These are phyloP conservation scores for Malurus elegans DNA, from an alignment of 2,113 vertebrate genomes.

Conservation along the genomic window DNA sequence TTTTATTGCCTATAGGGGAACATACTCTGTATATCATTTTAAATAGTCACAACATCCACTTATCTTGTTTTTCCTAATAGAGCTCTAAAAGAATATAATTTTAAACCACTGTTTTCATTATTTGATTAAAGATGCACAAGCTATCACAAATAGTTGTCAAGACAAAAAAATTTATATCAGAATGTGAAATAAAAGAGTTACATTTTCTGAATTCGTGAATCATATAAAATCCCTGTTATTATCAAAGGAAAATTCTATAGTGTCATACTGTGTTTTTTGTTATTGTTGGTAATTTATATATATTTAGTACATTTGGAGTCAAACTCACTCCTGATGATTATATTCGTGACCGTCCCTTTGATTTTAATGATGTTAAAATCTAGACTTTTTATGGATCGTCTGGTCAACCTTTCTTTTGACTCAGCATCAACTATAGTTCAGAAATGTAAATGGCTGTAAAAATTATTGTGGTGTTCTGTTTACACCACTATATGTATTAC, in stretches of 20 bases:
- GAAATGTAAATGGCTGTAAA: background rate
- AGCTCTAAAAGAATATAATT: background rate
- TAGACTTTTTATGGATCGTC: background rate
- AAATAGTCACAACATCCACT: slow-evolving; percentile 71
- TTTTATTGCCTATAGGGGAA: slow-evolving; percentile 78
- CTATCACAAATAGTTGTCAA: slow-evolving; percentile 4
- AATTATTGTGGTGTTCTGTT: background rate
- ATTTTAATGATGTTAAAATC: background rate
- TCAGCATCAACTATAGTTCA: background rate
- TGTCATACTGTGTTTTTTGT: background rate
- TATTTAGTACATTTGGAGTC: background rate
- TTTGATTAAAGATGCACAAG: background rate
- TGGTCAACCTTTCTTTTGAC: background rate
- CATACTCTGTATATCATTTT: slow-evolving; percentile 81
- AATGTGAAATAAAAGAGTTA: background rate
- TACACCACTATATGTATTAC: background rate
- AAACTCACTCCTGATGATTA: background rate
- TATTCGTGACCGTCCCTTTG: background rate
- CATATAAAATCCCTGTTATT: background rate
- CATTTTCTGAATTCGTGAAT: slow-evolving; percentile 5
- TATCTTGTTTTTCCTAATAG: slow-evolving; percentile 24
- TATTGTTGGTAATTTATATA: background rate
- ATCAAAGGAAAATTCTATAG: background rate
- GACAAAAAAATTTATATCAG: background rate
- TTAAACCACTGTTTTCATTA: slow-evolving; percentile 11